Base-by-base conservation (phyloP, 2,797 vertebrate genomes). In the Manis crassicaudata region DNA sequence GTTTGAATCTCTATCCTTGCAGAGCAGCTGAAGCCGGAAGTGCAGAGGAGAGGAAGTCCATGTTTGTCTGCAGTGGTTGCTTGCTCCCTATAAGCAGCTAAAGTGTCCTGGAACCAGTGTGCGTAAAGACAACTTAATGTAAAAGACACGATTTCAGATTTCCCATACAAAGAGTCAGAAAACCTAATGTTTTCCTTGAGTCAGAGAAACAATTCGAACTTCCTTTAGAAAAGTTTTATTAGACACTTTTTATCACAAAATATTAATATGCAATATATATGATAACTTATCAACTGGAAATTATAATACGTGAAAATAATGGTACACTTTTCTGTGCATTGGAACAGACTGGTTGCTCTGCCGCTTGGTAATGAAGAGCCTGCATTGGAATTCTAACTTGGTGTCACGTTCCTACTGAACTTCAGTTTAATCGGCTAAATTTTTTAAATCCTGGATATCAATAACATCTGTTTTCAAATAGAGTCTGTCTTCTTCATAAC, bases 21-120 rank as follows among this genome's bases (percentile, higher is more conserved):
- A 86, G 88, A 94, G 94, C 84, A 92, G 67, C 65, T 94, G 94
- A 81, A 62, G 95, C 92, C 95, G 92, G 98, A 98, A 98, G 73
- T 93, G 63, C 54, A 23, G 43, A 81, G 75, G 81, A 90, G 46
- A 97, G 98, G 97, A 98, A 98, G 97, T 94, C 89, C 97, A 62
- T 97, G 79, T 97, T 94, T 97, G 93, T 95, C 87, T 91, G 93
- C 81, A 80, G 89, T 92, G 67, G 91, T 96, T 97, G 84, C n/a
- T 60, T 70, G 50, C n/a, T 63, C 50, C 50, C 84, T 82, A 80
- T 94, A 96, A 92, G 85, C 85, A 88, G 82, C 77, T 2, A 37
- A 46, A 87, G 88, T 94, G 89, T 96, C 84, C 56, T 60, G 67
- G 65, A 96, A 92, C 54, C 20, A 95, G 60, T 93, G 56, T 97